Evolutionary conservation across 2,797 vertebrate genomes (phyloP), one percentile per base, ranked within the genome.

Genomic region (Phalanger gymnotis): DNA sequence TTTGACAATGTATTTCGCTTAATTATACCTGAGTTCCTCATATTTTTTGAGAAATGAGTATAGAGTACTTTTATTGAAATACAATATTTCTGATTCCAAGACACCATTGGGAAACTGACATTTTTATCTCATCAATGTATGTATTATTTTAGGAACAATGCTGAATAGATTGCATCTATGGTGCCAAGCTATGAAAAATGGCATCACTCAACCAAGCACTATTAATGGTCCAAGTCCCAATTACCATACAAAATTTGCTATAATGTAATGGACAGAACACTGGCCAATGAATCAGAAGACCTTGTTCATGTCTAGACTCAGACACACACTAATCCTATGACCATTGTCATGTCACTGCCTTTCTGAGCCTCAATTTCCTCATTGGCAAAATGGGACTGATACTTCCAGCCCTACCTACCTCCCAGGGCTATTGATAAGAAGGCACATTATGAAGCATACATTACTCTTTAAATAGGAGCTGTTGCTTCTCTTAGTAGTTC

Each of bases 51-150:
- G 31, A 31, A 31, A 58, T 30, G 14, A 5, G 58, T 7, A 66
- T 66, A 34, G 31, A 16, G 30, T n/a, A 57, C 10, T 97, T 96
- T 96, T 94, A 92, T 94, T 94, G 25, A 94, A 16, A 58, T 93
- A 58, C 27, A 94, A 73, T 13, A 87, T 95, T 95, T n/a, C 7
- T 30, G 89, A 40, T 58, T 91, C 95, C 93, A 93, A 91, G 93
- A 51, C 91, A 81, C 53, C 66, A 92, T 95, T 0, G 34, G 54
- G 40, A 93, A 95, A 94, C 92, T 94, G 91, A 89, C n/a, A 6
- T 94, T 93, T 93, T 91, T 12, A 2, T 54, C 55, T 58, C 28
- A 11, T 61, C 94, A 61, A 22, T 54, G 81, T 57, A 90, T 25
- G 30, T 96, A 87, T 0, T 54, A 47, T 4, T 89, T 90, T 93